Conservation (phyloP, 2,888 invertebrate species). For the Hemaris fuciformis region DNA sequence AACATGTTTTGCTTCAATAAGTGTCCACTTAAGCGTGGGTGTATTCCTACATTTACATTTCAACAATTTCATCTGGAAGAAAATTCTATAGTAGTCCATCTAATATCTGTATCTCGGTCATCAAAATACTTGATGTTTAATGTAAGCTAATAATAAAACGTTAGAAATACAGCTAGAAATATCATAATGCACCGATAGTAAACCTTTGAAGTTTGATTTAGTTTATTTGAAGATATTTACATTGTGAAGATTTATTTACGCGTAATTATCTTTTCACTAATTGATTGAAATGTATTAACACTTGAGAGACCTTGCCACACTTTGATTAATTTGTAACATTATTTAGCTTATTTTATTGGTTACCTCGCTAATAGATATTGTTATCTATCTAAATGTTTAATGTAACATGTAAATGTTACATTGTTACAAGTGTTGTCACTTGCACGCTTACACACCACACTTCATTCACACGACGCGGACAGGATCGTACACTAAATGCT, state of each 20-base stretch:
- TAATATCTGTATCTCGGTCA: constrained; percentile 2
- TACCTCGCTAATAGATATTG: too few relatives aligned
- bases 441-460: too few relatives aligned
- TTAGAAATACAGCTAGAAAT: not conserved
- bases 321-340: too few relatives aligned
- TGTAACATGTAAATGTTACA: too few relatives aligned
- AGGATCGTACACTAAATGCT: too few relatives aligned
- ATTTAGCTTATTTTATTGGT: too few relatives aligned
- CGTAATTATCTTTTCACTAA: not conserved
- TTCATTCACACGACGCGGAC: too few relatives aligned
- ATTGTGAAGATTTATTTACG: not conserved
- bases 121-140: constrained; percentile 5
- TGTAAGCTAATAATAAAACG: not conserved
- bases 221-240: not conserved
- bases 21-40: not conserved
- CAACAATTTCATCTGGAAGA: not conserved
- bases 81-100: not conserved
- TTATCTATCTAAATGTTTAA: too few relatives aligned
- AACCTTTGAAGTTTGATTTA: not conserved
- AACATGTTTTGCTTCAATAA: not conserved
- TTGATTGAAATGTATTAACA: not conserved
- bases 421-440: too few relatives aligned
- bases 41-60: not conserved
- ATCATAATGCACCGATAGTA: not conserved
- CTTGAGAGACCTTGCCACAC: too few relatives aligned